Conservation (phyloP, 1,140 invertebrate genomes). For the Asobara japonica region DNA sequence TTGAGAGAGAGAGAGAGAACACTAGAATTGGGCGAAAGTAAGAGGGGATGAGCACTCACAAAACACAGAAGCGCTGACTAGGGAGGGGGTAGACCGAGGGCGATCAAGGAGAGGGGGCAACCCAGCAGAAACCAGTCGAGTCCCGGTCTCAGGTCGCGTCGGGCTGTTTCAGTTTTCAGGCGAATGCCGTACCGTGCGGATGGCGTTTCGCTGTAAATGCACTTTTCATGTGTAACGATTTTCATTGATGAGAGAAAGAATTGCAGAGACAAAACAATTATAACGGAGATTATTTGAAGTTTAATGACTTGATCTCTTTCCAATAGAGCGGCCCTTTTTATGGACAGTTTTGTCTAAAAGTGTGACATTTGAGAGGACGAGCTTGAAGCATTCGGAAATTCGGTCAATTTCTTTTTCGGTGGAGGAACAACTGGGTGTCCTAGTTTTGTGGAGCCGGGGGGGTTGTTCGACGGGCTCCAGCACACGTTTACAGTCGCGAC, state of each 20-base stretch:
- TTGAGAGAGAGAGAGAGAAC: not conserved
- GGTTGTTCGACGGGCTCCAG: not conserved
- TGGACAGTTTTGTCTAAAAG: not conserved
- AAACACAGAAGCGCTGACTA: not conserved
- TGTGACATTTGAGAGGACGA: not conserved
- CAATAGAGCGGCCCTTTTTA: too few species aligned
- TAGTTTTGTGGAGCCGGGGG: not conserved
- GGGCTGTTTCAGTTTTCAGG: constrained; percentile 58
- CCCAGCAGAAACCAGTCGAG: constrained; percentile 57
- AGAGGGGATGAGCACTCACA: not conserved
- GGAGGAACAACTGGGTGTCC: not conserved
- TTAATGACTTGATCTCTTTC: too few species aligned
- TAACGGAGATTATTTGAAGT: not conserved
- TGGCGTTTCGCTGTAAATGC: constrained; percentile 5
- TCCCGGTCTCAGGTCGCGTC: constrained; percentile 60
- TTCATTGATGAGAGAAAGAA: not conserved
- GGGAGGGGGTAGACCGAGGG: not conserved
- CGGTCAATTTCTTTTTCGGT: not conserved
- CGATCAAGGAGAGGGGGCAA: constrained; percentile 41
- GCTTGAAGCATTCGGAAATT: not conserved
- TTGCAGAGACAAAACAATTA: too few species aligned
- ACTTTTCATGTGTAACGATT: not conserved
- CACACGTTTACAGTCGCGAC: not conserved
- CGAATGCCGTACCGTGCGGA: constrained; percentile 56
- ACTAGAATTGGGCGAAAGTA: not conserved